Conservation (phyloP, 1,140 invertebrate genomes). For the Macrotrachela quadricornifera region DNA sequence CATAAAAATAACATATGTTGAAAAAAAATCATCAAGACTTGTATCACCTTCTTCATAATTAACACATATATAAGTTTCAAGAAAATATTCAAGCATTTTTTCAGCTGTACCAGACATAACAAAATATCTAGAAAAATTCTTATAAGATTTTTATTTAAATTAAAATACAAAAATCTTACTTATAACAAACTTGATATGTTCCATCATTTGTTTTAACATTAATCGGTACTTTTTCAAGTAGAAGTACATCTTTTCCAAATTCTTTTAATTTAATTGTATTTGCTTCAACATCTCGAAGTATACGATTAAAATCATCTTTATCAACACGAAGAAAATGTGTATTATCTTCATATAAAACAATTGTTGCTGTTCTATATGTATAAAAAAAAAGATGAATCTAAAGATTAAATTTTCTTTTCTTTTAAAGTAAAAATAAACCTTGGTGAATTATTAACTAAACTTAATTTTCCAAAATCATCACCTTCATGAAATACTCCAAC, state of each 20-base stretch:
- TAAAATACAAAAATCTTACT: conserved; percentile 34
- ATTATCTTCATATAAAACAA: conserved; percentile 56
- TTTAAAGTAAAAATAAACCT: conserved; percentile 33
- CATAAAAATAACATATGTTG: conserved; percentile 69
- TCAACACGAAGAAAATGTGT: conserved; percentile 64
- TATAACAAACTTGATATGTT: conserved; percentile 37
- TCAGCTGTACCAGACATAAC: conserved; percentile 66
- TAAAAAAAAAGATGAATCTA: neutral
- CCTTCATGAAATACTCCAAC: conserved; percentile 60
- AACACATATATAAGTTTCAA: conserved; percentile 53
- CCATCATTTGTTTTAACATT: conserved; percentile 18
- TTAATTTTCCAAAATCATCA: conserved; percentile 68
- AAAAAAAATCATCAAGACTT: conserved; percentile 59
- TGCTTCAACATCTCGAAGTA: conserved; percentile 59
- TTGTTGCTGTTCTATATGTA: conserved; percentile 50
- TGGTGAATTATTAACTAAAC: conserved; percentile 62
- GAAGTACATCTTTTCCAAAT: conserved; percentile 60
- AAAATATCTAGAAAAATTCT: conserved; percentile 55
- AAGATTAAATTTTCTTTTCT: neutral
- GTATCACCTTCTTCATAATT: conserved; percentile 36
- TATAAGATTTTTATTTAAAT: too few relatives aligned
- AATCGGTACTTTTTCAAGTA: conserved; percentile 49
- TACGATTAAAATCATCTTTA: conserved; percentile 66
- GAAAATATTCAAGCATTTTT: conserved; percentile 63
- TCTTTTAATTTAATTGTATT: conserved; percentile 67